Evolutionary conservation across 2,797 vertebrate species (phyloP).

Genomic region (Uromys caudimaculatus): DNA sequence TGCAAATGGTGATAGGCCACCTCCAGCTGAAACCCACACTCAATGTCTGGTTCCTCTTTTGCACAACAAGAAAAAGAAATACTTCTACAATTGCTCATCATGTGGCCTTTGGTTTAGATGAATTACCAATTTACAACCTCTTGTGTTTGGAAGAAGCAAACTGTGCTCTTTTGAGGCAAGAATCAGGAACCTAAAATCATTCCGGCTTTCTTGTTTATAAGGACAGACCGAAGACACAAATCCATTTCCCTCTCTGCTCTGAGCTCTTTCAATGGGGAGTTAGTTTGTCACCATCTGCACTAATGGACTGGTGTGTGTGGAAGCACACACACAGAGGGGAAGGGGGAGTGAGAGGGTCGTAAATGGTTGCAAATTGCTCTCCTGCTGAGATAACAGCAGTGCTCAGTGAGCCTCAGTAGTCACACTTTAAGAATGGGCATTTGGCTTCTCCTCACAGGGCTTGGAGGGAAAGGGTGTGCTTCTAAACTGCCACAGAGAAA

Average conservation of each 20-base stretch:
- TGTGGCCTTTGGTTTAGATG: conserved; percentile 85
- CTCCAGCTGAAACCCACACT: conserved; percentile 76
- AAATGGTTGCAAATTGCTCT: conserved; percentile 82
- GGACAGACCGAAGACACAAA: conserved; percentile 80
- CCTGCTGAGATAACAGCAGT: conserved; percentile 78
- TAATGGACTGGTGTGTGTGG: conserved; percentile 77
- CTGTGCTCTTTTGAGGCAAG: conserved; percentile 81
- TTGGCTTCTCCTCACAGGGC: conserved; percentile 80
- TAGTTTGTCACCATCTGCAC: conserved; percentile 76
- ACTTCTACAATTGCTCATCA: conserved; percentile 84
- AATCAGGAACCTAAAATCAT: conserved; percentile 80
- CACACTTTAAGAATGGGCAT: conserved; percentile 79
- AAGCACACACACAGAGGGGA: conserved; percentile 71
- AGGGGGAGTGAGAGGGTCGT: conserved; percentile 72
- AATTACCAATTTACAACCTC: conserved; percentile 86
- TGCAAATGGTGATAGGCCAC: conserved; percentile 73
- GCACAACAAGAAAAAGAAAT: conserved; percentile 82
- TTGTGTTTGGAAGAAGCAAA: conserved; percentile 81
- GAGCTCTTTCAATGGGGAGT: conserved; percentile 75
- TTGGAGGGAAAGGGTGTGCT: conserved; percentile 60
- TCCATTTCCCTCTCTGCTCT: conserved; percentile 77
- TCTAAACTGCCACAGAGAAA: conserved; percentile 40
- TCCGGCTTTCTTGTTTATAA: conserved; percentile 77
- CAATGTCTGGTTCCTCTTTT: conserved; percentile 79
- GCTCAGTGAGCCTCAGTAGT: conserved; percentile 77